phyloP scores from a whole-genome alignment of 2,797 vertebrate species.

The Chaetodon trifasciatus region DNA sequence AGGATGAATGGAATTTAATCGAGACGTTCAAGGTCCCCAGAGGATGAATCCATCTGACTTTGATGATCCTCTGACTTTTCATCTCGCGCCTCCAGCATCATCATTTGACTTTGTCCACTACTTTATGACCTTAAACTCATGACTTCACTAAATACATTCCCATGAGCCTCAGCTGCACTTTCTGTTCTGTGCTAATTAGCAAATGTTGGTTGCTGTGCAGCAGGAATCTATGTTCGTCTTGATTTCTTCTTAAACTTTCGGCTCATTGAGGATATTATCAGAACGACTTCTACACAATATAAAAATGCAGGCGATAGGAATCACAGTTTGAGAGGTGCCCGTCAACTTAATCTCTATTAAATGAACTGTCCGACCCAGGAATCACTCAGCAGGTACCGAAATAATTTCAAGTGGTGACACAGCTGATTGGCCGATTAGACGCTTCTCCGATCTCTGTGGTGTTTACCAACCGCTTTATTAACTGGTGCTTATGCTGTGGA shows the following conservation, averaged over 20 bases:
- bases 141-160: neutral
- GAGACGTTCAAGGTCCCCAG: neutral
- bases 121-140: neutral
- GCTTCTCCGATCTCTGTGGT: neutral
- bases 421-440: slow-evolving; percentile 1
- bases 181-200: neutral
- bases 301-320: neutral
- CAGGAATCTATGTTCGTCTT: too few relatives aligned
- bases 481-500: neutral
- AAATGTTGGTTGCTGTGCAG: neutral
- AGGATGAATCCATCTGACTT: neutral
- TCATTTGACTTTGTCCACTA: neutral
- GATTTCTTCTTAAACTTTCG: too few relatives aligned
- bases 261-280: too few relatives aligned
- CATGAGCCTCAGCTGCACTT: neutral
- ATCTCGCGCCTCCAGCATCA: too few relatives aligned
- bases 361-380: neutral
- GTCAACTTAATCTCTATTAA: neutral
- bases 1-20: neutral
- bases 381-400: neutral
- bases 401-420: neutral
- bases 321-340: neutral
- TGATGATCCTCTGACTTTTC: neutral
- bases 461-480: neutral
- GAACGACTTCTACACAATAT: neutral